Conservation (phyloP, 2,113 vertebrate species). For the Phrynosoma platyrhinos region DNA sequence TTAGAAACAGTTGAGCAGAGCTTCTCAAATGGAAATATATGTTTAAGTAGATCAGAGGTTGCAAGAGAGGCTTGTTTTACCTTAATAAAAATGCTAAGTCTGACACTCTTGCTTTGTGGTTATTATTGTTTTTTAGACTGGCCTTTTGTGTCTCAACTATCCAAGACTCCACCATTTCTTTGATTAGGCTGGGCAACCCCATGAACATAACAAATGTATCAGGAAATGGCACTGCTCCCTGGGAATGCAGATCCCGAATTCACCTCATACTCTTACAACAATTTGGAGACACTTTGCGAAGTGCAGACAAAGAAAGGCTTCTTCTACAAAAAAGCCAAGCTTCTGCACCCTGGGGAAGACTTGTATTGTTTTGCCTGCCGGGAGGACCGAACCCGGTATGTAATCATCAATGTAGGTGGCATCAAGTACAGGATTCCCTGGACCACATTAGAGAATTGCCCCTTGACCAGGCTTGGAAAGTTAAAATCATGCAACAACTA, state of each 20-base stretch:
- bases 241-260: constrained; percentile 85
- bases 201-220: constrained; percentile 78
- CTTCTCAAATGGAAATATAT: background rate
- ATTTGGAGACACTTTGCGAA: constrained; percentile 81
- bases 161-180: constrained; percentile 8
- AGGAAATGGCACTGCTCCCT: constrained; percentile 88
- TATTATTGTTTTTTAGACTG: constrained; percentile 35
- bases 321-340: constrained; percentile 88
- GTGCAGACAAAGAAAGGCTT: constrained; percentile 85
- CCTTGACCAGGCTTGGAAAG: constrained; percentile 89
- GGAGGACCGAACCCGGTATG: constrained; percentile 74
- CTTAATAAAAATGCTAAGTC: background rate
- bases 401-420: constrained; percentile 95
- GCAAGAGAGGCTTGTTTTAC: background rate
- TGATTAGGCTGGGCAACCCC: constrained; percentile 32
- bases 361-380: constrained; percentile 70
- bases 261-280: constrained; percentile 82
- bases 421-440: constrained; percentile 93
- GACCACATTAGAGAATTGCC: constrained; percentile 93
- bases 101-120: constrained; percentile 16
- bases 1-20: background rate
- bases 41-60: background rate
- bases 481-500: constrained; percentile 88
- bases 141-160: constrained; percentile 2
- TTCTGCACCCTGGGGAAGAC: constrained; percentile 78